Evolutionary conservation across 2,888 invertebrate species (phyloP), one percentile per base, ranked within the genome.

Genomic region (Thera obeliscata): DNA sequence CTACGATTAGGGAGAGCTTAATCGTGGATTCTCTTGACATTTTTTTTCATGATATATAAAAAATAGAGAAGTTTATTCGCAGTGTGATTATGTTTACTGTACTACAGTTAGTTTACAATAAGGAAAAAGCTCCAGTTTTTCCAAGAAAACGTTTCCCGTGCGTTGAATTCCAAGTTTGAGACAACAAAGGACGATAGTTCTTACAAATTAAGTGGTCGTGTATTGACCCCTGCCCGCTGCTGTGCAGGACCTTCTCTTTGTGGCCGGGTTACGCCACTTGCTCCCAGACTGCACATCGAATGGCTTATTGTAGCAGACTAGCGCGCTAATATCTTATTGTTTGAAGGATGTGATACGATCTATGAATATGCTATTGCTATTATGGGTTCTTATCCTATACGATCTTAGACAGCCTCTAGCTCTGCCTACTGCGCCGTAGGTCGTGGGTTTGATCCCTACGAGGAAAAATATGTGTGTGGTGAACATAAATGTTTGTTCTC

Each of bases 111-210:
- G 46, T 57, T 48, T 50, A 36, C 36, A 60, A 36, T 46, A 43
- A 55, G 57, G 48, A 54, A 55, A 54, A 59, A 41, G 33, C 48
- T 66, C 57, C 49, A 43, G 60, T 43, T 66, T 62, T 68, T 59
- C 49, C 62, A 50, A 61, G 61, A 62, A 69, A 68, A 55, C 35
- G 22, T 48, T 38, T 56, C 59, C 61, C 56, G 48, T 48, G 41
- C 63, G 35, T 49, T 60, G 33, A 63, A 78, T 7, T 69, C 74
- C 73, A 56, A 64, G 71, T 66, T 70, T 75, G 78, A 83, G 82
- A 83, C 82, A 81, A 83, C 82, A 83, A 83, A 83, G 81, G 77
- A 78, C 71, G 65, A 76, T 77, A 77, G 70, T 69, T 70, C 71
- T 66, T 56, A 72, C 74, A 71, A 74, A 76, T 77, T 70, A 69